Conservation (phyloP, 2,888 invertebrate species). For the Drosophila gaucha region DNA sequence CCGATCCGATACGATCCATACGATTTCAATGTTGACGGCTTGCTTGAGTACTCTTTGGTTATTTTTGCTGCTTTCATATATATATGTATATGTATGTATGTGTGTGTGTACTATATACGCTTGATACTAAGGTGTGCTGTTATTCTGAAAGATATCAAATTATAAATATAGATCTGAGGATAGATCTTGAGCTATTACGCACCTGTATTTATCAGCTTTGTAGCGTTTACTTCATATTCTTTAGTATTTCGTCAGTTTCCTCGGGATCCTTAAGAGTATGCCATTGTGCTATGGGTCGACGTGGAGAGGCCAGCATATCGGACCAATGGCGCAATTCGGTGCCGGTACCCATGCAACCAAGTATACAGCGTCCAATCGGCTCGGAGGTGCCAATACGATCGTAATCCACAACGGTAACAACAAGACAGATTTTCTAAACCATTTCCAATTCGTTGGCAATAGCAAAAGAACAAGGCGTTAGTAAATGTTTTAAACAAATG, state of each 20-base stretch:
- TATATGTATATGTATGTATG: constrained; percentile 29
- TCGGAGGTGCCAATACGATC: constrained; percentile 99
- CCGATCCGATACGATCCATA: constrained; percentile 71
- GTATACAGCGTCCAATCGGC: constrained; percentile 98
- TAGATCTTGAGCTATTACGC: neutral
- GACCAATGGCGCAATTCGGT: constrained; percentile 99
- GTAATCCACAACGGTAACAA: constrained; percentile 99
- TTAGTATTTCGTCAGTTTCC: constrained; percentile 87
- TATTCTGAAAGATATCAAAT: constrained; percentile 19
- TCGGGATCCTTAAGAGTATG: constrained; percentile 99
- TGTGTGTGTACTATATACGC: too few species aligned
- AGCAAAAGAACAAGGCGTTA: constrained; percentile 31
- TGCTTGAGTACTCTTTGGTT: constrained; percentile 70
- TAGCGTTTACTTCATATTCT: constrained; percentile 83
- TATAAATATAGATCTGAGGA: neutral
- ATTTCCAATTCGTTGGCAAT: constrained; percentile 35
- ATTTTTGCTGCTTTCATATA: constrained; percentile 28
- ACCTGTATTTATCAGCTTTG: constrained; percentile 57
- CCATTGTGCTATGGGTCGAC: constrained; percentile 99
- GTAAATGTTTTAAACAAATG: constrained; percentile 43
- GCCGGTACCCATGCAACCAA: constrained; percentile 98
- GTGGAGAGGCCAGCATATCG: constrained; percentile 99
- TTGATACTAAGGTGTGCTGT: constrained; percentile 65
- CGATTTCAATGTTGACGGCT: constrained; percentile 72
- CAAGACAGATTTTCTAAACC: constrained; percentile 97